A percentile compares a stretch with the other conserved stretches of the same genome.
These are phyloP conservation scores for Lymantria dispar DNA, from an alignment of 2,888 invertebrate species.

Conservation along the genomic window DNA sequence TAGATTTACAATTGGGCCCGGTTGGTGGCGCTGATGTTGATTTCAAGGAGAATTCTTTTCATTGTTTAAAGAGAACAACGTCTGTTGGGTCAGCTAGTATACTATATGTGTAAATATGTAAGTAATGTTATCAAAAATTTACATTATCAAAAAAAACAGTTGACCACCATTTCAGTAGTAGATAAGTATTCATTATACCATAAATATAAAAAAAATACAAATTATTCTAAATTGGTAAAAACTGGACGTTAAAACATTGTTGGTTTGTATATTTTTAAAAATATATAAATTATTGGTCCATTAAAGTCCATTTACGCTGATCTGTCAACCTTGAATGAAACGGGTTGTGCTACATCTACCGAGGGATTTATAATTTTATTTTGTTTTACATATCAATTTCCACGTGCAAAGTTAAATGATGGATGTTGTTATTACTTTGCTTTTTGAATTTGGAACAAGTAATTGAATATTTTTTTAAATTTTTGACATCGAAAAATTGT, in stretches of 20 bases:
- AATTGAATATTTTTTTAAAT: not conserved
- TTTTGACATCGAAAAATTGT: too few species aligned
- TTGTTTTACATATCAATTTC: constrained; percentile 27
- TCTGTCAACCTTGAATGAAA: constrained; percentile 30
- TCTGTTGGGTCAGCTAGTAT: too few species aligned
- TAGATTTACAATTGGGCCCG: too few species aligned
- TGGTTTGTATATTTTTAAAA: not conserved
- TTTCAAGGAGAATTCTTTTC: too few species aligned
- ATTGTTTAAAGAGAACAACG: too few species aligned
- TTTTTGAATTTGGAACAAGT: constrained; percentile 10
- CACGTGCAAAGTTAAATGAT: constrained; percentile 20
- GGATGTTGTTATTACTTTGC: constrained; percentile 14
- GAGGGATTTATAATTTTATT: constrained; percentile 34
- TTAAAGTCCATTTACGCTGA: constrained; percentile 20
- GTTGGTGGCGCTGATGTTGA: too few species aligned
- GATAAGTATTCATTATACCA: too few species aligned
- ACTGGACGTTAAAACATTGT: not conserved
- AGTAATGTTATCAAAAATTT: too few species aligned
- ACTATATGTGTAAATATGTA: too few species aligned
- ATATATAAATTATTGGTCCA: not conserved
- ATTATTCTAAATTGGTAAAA: not conserved
- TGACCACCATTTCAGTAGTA: too few species aligned
- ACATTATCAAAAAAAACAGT: too few species aligned
- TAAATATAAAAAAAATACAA: not conserved
- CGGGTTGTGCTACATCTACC: constrained; percentile 20